phyloP scores from a whole-genome alignment of 1,140 invertebrate species.

The Vollenhovia emeryi region DNA sequence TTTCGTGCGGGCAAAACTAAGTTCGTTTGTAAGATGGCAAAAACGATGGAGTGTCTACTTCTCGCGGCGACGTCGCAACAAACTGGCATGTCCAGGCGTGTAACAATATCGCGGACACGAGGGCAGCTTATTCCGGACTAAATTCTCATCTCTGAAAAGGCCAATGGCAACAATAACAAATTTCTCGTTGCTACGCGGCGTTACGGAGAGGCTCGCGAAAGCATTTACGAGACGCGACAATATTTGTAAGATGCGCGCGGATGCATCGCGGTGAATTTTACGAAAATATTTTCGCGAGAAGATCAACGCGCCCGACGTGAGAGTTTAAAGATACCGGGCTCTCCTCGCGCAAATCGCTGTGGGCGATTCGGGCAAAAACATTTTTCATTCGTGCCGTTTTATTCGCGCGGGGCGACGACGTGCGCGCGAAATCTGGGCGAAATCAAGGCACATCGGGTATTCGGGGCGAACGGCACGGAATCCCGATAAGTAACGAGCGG shows the following conservation, averaged over 20 bases:
- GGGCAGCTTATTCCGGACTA: background rate
- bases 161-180: conserved; percentile 31
- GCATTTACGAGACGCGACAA: conserved; percentile 46
- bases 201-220: conserved; percentile 14
- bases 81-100: background rate
- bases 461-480: background rate
- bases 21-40: conserved; percentile 31
- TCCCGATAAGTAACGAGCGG: conserved; percentile 37
- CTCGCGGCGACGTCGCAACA: background rate
- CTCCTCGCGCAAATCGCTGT: background rate
- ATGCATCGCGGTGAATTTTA: conserved; percentile 24
- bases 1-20: background rate
- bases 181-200: background rate
- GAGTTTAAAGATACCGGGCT: conserved; percentile 8
- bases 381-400: background rate
- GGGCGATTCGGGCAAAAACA: conserved; percentile 16
- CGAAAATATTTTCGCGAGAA: conserved; percentile 35
- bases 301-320: conserved; percentile 15
- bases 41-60: conserved; percentile 14
- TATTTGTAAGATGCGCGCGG: conserved; percentile 9
- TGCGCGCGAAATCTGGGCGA: background rate
- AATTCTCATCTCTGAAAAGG: conserved; percentile 32
- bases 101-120: conserved; percentile 24
- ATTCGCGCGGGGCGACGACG: too few relatives aligned
- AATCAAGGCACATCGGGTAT: conserved; percentile 29